Evolutionary conservation across 2,113 vertebrate genomes (phyloP).

Genomic region (Arvicanthis niloticus): DNA sequence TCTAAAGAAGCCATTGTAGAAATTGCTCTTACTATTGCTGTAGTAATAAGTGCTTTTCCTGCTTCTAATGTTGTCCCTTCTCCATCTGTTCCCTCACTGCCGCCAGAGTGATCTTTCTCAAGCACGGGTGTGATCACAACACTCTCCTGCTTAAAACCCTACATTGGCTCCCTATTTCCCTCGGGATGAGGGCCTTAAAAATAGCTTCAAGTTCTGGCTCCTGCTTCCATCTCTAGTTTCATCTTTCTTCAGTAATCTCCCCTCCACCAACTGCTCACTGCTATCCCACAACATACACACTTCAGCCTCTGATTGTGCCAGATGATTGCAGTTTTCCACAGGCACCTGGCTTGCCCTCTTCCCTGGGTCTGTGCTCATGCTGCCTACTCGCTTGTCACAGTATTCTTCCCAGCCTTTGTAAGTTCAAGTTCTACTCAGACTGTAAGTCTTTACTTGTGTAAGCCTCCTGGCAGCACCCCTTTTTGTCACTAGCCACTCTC

Average conservation of each 20-base stretch:
- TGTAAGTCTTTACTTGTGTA: not conserved
- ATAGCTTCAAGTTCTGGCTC: conserved; percentile 74
- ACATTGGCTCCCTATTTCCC: conserved; percentile 75
- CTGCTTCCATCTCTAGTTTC: conserved; percentile 60
- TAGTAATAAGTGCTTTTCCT: conserved; percentile 72
- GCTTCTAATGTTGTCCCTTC: conserved; percentile 74
- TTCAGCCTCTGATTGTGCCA: not conserved
- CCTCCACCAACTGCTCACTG: conserved; percentile 65
- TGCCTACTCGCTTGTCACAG: conserved; percentile 7
- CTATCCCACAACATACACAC: not conserved
- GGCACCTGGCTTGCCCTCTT: conserved; percentile 16
- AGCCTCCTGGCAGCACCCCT: not conserved
- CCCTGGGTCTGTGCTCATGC: not conserved
- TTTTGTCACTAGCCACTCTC: not conserved
- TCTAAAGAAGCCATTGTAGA: conserved; percentile 30
- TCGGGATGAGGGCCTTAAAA: conserved; percentile 76
- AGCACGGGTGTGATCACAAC: conserved; percentile 76
- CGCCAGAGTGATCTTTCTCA: conserved; percentile 74
- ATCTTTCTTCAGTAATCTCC: conserved; percentile 53
- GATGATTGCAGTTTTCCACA: not conserved
- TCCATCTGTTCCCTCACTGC: conserved; percentile 69
- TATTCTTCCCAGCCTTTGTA: not conserved
- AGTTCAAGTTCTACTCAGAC: not conserved
- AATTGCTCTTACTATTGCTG: conserved; percentile 71
- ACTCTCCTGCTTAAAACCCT: conserved; percentile 74